A percentile compares a stretch with the other conserved stretches of the same genome.
Evolutionary conservation across 2,888 invertebrate genomes (phyloP).

Genomic region (Rotaria socialis): DNA sequence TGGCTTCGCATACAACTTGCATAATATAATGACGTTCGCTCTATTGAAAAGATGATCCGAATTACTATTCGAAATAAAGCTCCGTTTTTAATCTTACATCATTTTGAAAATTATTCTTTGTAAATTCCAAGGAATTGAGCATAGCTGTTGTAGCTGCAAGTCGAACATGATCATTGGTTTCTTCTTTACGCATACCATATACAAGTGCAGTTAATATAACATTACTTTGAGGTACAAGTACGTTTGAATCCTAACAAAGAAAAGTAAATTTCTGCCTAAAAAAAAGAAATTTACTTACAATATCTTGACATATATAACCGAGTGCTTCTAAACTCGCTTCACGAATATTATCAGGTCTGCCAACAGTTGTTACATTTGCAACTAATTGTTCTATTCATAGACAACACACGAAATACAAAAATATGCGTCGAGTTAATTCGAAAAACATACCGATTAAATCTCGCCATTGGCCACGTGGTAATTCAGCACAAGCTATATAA

Average conservation of each 20-base stretch:
- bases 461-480: conserved; percentile 85
- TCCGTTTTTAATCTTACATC: conserved; percentile 64
- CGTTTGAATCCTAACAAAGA: conserved; percentile 70
- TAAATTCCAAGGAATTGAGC: conserved; percentile 93
- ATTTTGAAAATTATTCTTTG: conserved; percentile 93
- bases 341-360: conserved; percentile 80
- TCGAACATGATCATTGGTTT: conserved; percentile 82
- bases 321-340: conserved; percentile 95
- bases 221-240: conserved; percentile 84
- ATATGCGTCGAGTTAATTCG: too few relatives aligned
- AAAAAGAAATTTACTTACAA: conserved; percentile 57
- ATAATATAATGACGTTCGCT: conserved; percentile 95
- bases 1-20: conserved; percentile 98
- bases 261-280: neutral
- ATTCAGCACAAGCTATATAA: conserved; percentile 90
- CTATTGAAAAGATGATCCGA: conserved; percentile 55
- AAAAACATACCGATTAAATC: conserved; percentile 68
- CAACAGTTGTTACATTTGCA: conserved; percentile 39
- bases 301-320: conserved; percentile 97
- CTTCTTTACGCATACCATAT: conserved; percentile 91
- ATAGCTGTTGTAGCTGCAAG: conserved; percentile 93
- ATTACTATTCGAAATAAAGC: too few relatives aligned
- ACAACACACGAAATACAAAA: too few relatives aligned
- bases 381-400: conserved; percentile 34
- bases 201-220: conserved; percentile 96